Percentiles rank a stretch among this genome's conserved stretches.
phyloP scores from a whole-genome alignment of 2,797 vertebrate genomes.

The Toxotes lorentzi region DNA sequence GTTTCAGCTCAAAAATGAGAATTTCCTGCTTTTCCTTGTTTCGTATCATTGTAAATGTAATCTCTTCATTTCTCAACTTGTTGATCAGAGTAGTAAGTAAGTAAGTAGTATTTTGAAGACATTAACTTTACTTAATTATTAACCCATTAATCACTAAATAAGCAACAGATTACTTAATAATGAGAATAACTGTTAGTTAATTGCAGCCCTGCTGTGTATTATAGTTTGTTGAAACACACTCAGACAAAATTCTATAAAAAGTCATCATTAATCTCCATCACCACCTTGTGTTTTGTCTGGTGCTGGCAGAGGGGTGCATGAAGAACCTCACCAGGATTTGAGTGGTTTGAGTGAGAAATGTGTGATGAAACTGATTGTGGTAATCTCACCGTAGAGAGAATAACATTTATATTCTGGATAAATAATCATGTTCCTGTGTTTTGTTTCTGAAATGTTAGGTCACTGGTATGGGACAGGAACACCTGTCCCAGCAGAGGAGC shows the following conservation, averaged over 20 bases:
- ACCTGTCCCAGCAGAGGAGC: constrained; percentile 93
- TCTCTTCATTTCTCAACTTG: not conserved
- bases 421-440: not conserved
- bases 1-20: not conserved
- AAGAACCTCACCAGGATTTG: constrained; percentile 34
- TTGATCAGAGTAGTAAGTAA: too few species aligned
- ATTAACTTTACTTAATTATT: not conserved
- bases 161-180: not conserved
- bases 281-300: constrained; percentile 50
- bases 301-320: constrained; percentile 67
- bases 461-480: constrained; percentile 92
- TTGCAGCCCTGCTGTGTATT: not conserved
- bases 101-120: constrained; percentile 4
- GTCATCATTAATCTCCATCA: constrained; percentile 51
- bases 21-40: not conserved
- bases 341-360: constrained; percentile 22
- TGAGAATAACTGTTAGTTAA: not conserved
- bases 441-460: constrained; percentile 83
- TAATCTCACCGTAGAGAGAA: not conserved
- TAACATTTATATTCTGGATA: not conserved
- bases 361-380: constrained; percentile 17
- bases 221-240: constrained; percentile 4
- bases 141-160: not conserved
- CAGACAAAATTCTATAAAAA: constrained; percentile 9
- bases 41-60: not conserved